phyloP scores from a whole-genome alignment of 2,113 vertebrate species.

The Pteronura brasiliensis region DNA sequence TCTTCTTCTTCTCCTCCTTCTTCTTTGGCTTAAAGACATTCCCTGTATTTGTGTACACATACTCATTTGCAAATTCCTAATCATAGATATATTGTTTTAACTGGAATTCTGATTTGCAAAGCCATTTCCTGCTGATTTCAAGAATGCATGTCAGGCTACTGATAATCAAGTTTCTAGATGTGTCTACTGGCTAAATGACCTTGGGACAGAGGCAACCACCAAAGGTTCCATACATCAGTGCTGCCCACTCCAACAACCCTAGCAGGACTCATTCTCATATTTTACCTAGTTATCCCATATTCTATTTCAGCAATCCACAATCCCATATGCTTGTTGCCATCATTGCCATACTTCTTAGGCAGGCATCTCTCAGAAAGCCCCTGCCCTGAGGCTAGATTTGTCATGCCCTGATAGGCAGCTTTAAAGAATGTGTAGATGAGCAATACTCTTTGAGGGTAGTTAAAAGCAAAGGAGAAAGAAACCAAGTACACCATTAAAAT shows the following conservation, averaged over 20 bases:
- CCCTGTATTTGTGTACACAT: background rate
- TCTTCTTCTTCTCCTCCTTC: too few species aligned
- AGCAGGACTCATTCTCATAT: background rate
- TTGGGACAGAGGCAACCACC: background rate
- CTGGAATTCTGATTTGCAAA: slow-evolving; percentile 9
- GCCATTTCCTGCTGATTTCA: background rate
- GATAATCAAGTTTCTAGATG: background rate
- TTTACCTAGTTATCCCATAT: background rate
- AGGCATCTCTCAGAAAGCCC: background rate
- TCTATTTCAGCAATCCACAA: background rate
- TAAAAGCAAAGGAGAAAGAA: slow-evolving; percentile 22
- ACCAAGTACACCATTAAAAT: background rate
- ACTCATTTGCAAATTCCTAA: background rate
- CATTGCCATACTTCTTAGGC: background rate
- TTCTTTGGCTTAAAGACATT: background rate
- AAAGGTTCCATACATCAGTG: background rate
- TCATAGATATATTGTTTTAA: background rate
- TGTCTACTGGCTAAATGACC: background rate
- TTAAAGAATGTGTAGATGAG: background rate
- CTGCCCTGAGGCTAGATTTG: background rate
- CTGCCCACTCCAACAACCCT: background rate
- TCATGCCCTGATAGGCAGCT: background rate
- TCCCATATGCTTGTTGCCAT: background rate
- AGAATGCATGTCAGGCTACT: background rate
- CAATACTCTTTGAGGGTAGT: background rate